Base-by-base conservation (phyloP, 1,140 invertebrate genomes). In the Leptinotarsa undecemlineata region DNA sequence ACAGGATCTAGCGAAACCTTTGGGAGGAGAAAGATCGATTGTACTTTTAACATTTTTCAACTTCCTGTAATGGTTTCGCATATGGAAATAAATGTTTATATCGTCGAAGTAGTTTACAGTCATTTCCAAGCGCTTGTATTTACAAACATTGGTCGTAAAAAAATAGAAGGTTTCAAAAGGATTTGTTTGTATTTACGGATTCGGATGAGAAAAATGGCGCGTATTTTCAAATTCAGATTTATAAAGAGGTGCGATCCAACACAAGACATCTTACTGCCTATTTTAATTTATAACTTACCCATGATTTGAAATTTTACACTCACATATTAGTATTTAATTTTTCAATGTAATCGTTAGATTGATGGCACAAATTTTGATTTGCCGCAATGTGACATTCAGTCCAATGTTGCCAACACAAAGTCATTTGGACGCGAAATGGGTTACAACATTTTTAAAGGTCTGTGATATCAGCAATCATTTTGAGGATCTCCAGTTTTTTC, bases 51-150 rank as follows among this genome's bases (percentile, higher is more conserved):
- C 78, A 33, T 77, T 77, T 68, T 66, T 78, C 21, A 82, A 61
- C 70, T 75, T 77, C 71, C 72, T 77, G 72, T 81, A 82, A 71
- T 82, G 81, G 68, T 80, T 79, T 68, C 57, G 76, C 81, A 82
- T 82, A 61, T 82, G 81, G 71, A 79, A 80, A 73, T 77, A 81
- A 57, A 77, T 69, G 19, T 76, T 76, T 62, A 80, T 75, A 68
- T 80, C 15, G 6, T 57, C 71, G 33, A 62, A 48, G 48, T 75
- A 48, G 48, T 75, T 67, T 67, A 67, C 26, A 26, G 64, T 17
- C 64, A 67, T 67, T 67, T 63, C 23, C 14, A 14, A 61, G 51
- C 48, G 67, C 20, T 19, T 14, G 63, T 33, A 68, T 26, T 57
- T 57, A 17, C 51, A 57, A 57, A 57, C 51, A 57, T 42, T 11